These are phyloP conservation scores for Notodonta ziczac DNA, from an alignment of 2,888 invertebrate species.

Conservation along the genomic window DNA sequence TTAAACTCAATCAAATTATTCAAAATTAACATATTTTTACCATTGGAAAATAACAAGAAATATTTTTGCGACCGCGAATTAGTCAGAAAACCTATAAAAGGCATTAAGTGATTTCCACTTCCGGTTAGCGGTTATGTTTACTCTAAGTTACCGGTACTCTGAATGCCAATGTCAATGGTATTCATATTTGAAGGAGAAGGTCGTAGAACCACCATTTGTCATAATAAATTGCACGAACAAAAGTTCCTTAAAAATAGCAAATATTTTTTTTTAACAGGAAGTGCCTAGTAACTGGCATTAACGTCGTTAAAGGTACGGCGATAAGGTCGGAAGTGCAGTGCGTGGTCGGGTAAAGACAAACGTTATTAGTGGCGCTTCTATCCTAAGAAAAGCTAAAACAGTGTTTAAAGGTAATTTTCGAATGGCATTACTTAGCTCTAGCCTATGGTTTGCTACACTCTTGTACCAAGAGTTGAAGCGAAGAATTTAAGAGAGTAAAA, in stretches of 20 bases:
- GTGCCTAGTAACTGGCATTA: too few relatives aligned
- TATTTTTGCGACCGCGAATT: neutral
- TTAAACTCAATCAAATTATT: neutral
- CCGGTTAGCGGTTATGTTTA: constrained; percentile 2
- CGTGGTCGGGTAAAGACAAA: too few relatives aligned
- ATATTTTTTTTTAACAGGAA: too few relatives aligned
- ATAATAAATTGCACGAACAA: neutral
- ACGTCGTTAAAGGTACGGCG: too few relatives aligned
- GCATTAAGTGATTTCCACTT: neutral
- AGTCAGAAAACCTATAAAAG: neutral
- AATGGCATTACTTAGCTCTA: too few relatives aligned
- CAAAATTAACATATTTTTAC: neutral
- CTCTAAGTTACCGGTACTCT: neutral
- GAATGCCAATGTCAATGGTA: constrained; percentile 1
- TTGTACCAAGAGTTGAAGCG: too few relatives aligned
- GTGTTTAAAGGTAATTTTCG: too few relatives aligned
- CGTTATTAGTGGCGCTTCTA: too few relatives aligned
- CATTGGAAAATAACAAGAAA: neutral
- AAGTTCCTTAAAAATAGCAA: neutral
- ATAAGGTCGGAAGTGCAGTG: too few relatives aligned
- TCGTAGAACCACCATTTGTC: neutral
- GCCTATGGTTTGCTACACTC: too few relatives aligned
- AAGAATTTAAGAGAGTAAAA: too few relatives aligned
- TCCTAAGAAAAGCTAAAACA: too few relatives aligned
- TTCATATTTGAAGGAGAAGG: neutral